phyloP scores from a whole-genome alignment of 2,888 invertebrate species.

The Meiosimyza platycephala region DNA sequence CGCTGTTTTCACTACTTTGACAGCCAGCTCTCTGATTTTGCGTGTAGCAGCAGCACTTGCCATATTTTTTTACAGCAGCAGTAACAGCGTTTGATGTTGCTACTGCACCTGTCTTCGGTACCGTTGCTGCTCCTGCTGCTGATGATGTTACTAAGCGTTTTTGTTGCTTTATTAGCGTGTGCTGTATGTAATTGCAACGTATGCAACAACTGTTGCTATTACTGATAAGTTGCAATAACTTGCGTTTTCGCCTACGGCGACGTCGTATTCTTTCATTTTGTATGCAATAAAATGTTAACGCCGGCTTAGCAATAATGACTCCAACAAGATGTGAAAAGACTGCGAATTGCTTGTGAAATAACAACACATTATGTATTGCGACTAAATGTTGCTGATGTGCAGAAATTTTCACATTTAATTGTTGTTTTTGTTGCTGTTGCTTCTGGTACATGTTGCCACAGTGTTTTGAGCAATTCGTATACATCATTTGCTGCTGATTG shows the following conservation, averaged over 20 bases:
- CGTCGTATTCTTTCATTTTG: conserved; percentile 6
- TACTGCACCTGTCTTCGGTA: neutral
- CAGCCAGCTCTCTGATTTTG: no score
- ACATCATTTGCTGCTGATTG: neutral
- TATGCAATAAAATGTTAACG: neutral
- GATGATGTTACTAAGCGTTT: neutral
- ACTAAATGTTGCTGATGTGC: neutral
- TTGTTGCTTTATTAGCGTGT: neutral
- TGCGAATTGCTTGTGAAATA: conserved; percentile 1
- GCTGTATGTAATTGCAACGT: neutral
- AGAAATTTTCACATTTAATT: neutral
- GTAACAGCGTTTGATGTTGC: neutral
- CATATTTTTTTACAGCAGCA: no score
- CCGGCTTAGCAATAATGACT: neutral
- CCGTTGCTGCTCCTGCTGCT: neutral
- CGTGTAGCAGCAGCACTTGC: no score
- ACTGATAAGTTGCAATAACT: neutral
- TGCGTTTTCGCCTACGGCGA: neutral
- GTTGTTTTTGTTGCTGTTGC: neutral
- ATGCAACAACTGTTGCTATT: neutral
- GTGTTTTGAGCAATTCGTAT: neutral
- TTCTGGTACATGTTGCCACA: conserved; percentile 29
- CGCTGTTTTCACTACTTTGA: no score
- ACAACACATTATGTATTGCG: neutral
- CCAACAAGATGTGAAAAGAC: neutral